phyloP scores from a whole-genome alignment of 2,888 invertebrate genomes.

The Agapostemon virescens region DNA sequence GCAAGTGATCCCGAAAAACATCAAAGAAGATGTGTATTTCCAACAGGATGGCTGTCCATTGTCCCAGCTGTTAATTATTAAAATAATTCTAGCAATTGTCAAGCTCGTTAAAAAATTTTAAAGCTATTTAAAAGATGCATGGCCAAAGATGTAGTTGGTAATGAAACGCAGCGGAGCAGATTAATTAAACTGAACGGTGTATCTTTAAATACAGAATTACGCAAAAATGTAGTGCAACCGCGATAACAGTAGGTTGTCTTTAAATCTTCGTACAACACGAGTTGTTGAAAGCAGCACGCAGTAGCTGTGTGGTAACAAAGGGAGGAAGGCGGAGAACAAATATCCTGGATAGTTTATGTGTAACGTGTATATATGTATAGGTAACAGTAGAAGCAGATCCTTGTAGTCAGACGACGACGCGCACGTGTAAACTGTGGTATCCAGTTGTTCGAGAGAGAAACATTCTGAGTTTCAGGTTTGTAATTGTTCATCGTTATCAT shows the following conservation, averaged over 20 bases:
- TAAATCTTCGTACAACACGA: conserved; percentile 30
- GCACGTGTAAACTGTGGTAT: conserved; percentile 14
- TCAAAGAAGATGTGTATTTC: no score
- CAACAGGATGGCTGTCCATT: no score
- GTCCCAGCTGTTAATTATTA: no score
- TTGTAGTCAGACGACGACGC: conserved; percentile 34
- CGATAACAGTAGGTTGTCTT: conserved; percentile 17
- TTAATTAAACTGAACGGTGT: background rate
- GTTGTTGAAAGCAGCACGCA: conserved; percentile 21
- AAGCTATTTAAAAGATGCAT: background rate
- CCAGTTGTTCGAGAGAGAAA: conserved; percentile 15
- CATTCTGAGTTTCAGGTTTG: background rate
- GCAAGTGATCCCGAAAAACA: no score
- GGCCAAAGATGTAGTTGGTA: background rate
- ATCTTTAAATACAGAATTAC: background rate
- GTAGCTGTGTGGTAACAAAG: conserved; percentile 15
- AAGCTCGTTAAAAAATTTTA: no score
- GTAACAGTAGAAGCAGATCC: conserved; percentile 47
- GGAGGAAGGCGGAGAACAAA: conserved; percentile 30
- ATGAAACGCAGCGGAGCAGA: background rate
- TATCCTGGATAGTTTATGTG: conserved; percentile 46
- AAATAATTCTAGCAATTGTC: no score
- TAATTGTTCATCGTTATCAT: conserved; percentile 8
- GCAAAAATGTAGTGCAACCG: background rate
- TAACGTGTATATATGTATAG: conserved; percentile 13